Base-by-base conservation (phyloP, 2,113 vertebrate genomes). In the Pangasianodon hypophthalmus region DNA sequence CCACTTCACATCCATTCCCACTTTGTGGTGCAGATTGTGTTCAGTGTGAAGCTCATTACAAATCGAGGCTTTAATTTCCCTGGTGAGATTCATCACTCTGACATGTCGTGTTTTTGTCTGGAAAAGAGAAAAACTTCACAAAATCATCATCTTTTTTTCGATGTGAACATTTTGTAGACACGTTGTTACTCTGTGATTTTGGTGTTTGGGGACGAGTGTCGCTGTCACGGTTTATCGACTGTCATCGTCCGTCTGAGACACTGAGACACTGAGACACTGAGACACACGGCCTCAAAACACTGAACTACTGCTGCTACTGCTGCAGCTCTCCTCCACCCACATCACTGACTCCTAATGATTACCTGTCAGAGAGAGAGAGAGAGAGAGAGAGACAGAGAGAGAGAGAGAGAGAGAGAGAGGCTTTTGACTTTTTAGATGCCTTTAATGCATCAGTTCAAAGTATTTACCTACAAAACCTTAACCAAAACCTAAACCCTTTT, bases 341-440 rank as follows among this genome's bases (percentile, higher is more conserved):
- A 73, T 77, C 79, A 29, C 87, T 92, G 91, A 93, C 87, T 93
- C 92, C 90, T 92, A 92, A 62, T 94, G 92, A 95, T 67, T 32
- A 67, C 64, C 29, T 67, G 64, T 93, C 93, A 93, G 79, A 54
- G 79, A 29, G 48, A 54, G 48, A 54, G 79, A 32, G 79, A 54
- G 48, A 48, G 8, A 48, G 44, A 48, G 10, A 46, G 7, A 46
- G 19, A 79, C 9, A 79, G 41, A 48, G 16, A 48, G 75, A 24
- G 44, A 8, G 19, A 21, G 19, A 79, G 3, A 46, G 26, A 80
- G 44, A n/a, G 24, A 87, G 77, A 24, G 16, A 16, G 52, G 14
- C 13, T 14, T 54, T 13, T 14, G 52, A 54, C 52, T 54, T 54
- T 54, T 54, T 14, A 54, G 52, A 54, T 14, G 52, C 13, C 52